Percentiles rank a stretch among this genome's conserved stretches.
phyloP scores from a whole-genome alignment of 2,113 vertebrate genomes.

The Cheilinus undulatus region DNA sequence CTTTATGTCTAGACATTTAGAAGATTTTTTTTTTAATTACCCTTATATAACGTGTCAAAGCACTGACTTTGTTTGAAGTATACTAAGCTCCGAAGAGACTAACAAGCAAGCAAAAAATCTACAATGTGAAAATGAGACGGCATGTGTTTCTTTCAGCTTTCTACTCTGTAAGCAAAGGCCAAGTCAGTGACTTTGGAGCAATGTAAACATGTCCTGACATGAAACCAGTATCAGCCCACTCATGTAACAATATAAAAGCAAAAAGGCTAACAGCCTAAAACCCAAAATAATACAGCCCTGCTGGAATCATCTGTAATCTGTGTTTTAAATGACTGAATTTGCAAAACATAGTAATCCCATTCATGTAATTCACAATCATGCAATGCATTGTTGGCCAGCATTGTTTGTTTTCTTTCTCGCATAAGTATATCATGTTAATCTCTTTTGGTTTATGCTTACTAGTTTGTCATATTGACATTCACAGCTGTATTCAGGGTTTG shows the following conservation, averaged over 20 bases:
- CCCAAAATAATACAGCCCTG: neutral
- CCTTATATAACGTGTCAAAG: neutral
- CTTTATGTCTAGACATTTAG: neutral
- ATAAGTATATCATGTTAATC: no score
- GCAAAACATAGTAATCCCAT: neutral
- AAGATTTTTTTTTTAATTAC: no score
- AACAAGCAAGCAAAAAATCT: no score
- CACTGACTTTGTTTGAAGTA: neutral
- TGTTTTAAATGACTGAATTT: neutral
- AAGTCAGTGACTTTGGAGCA: neutral
- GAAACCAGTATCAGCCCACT: neutral
- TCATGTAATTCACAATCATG: no score
- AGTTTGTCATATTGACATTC: no score
- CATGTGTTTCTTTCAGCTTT: no score
- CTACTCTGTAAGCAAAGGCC: no score
- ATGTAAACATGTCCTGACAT: neutral
- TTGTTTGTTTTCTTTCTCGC: no score
- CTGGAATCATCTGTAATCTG: neutral
- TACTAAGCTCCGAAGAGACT: neutral
- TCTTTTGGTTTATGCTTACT: no score
- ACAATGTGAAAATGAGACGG: no score
- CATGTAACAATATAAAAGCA: neutral
- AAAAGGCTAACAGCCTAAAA: neutral
- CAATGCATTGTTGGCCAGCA: no score
- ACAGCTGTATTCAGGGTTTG: no score